Conservation (phyloP, 2,797 vertebrate genomes). For the Carduelis carduelis region DNA sequence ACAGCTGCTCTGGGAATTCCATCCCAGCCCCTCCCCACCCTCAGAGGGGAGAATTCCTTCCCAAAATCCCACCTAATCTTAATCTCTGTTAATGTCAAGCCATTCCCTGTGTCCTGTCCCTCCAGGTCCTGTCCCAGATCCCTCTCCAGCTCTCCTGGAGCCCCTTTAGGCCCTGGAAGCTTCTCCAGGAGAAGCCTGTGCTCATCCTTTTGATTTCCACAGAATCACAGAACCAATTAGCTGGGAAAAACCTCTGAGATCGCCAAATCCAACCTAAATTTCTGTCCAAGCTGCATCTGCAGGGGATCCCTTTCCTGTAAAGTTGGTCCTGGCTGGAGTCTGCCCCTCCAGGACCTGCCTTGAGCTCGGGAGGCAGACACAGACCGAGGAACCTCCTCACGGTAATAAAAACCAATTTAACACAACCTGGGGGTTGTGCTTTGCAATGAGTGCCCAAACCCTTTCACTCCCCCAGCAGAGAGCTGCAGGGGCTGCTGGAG, state of each 20-base stretch:
- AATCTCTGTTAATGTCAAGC: not conserved
- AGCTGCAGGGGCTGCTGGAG: not conserved
- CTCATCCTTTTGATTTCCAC: not conserved
- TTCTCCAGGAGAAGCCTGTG: rapidly evolving
- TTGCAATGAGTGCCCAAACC: rapidly evolving
- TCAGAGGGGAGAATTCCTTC: too few relatives aligned
- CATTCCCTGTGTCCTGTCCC: not conserved
- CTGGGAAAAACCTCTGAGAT: not conserved
- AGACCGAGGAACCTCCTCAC: not conserved
- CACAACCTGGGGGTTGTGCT: rapidly evolving
- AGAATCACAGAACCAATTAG: not conserved
- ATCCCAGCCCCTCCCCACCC: too few relatives aligned
- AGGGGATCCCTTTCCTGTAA: not conserved
- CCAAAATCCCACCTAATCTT: too few relatives aligned
- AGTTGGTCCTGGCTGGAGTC: not conserved
- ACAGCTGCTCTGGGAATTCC: too few relatives aligned
- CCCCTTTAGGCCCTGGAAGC: not conserved
- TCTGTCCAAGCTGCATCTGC: not conserved
- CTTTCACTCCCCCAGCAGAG: rapidly evolving
- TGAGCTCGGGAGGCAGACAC: rapidly evolving
- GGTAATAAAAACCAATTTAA: not conserved
- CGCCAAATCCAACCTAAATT: rapidly evolving
- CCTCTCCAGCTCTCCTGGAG: not conserved
- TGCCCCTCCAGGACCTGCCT: not conserved
- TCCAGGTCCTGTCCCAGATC: not conserved